Percentiles rank a stretch among this genome's conserved stretches.
phyloP scores from a whole-genome alignment of 1,140 invertebrate genomes.

The Ceratina australensis region DNA sequence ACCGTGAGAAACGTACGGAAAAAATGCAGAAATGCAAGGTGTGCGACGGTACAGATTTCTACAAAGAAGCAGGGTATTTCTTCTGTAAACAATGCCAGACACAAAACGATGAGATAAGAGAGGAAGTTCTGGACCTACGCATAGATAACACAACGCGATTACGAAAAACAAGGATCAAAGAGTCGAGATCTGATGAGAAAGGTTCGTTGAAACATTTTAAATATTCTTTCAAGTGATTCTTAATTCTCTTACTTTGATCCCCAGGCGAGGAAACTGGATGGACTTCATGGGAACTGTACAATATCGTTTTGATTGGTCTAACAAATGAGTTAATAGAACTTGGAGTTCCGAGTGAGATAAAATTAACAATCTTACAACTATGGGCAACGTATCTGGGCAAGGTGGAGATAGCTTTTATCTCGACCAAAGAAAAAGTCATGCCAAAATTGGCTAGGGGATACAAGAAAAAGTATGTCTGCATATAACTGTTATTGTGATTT shows the following conservation, averaged over 20 bases:
- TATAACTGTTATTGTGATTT: neutral
- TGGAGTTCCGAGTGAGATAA: slow-evolving; percentile 81
- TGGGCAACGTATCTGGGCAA: slow-evolving; percentile 83
- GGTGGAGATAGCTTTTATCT: slow-evolving; percentile 82
- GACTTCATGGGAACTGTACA: slow-evolving; percentile 85
- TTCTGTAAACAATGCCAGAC: slow-evolving; percentile 81
- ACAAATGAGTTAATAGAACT: slow-evolving; percentile 82
- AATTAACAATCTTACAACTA: slow-evolving; percentile 81
- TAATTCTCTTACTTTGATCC: slow-evolving; percentile 35
- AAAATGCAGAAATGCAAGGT: slow-evolving; percentile 69
- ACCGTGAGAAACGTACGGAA: neutral
- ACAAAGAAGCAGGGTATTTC: slow-evolving; percentile 78
- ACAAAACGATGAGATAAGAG: slow-evolving; percentile 77
- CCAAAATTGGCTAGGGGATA: slow-evolving; percentile 81
- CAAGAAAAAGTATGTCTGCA: slow-evolving; percentile 73
- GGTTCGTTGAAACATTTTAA: slow-evolving; percentile 37
- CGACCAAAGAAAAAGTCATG: slow-evolving; percentile 71
- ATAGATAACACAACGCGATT: slow-evolving; percentile 55
- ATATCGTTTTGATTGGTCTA: slow-evolving; percentile 82
- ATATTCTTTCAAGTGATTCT: neutral
- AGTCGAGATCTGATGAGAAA: slow-evolving; percentile 26
- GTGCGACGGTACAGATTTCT: slow-evolving; percentile 79
- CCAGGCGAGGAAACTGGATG: slow-evolving; percentile 72
- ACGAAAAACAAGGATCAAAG: slow-evolving; percentile 62
- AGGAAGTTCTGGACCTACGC: slow-evolving; percentile 72